phyloP scores from a whole-genome alignment of 2,888 invertebrate species.

The Calliscelio sp. region DNA sequence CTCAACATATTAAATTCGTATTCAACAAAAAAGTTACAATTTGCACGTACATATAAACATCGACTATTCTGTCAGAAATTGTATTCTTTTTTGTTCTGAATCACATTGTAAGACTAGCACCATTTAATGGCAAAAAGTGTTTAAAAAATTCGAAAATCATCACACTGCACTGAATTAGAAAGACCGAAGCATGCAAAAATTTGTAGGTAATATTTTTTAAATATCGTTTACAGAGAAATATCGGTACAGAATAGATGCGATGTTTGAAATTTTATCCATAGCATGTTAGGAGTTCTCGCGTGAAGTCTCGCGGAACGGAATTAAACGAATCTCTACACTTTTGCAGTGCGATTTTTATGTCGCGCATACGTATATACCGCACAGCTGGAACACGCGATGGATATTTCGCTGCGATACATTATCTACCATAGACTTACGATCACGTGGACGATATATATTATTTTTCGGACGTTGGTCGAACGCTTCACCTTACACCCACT shows the following conservation, averaged over 20 bases:
- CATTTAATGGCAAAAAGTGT: not conserved
- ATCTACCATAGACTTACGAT: constrained; percentile 50
- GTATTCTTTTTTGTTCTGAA: too few relatives aligned
- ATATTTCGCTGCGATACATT: constrained; percentile 60
- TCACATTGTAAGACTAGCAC: too few relatives aligned
- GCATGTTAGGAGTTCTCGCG: constrained; percentile 52
- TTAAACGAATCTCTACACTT: constrained; percentile 73
- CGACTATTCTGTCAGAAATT: constrained; percentile 17
- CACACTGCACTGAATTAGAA: not conserved
- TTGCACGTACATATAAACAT: not conserved
- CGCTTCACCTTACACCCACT: constrained; percentile 35
- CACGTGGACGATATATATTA: constrained; percentile 65
- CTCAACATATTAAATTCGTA: constrained; percentile 14
- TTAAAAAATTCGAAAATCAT: constrained; percentile 14
- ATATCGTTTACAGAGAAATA: constrained; percentile 31
- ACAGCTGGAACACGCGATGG: constrained; percentile 64
- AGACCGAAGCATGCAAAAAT: constrained; percentile 2
- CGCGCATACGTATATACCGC: constrained; percentile 53
- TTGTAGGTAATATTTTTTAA: constrained; percentile 10
- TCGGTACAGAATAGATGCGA: constrained; percentile 26
- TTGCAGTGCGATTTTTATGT: constrained; percentile 59
- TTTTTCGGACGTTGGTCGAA: constrained; percentile 63
- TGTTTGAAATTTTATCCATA: constrained; percentile 56
- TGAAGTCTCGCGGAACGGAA: constrained; percentile 77
- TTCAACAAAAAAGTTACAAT: not conserved